Percentiles rank a stretch among this genome's conserved stretches.
Evolutionary conservation across 2,113 vertebrate genomes (phyloP).

Genomic region (Limnothrissa miodon): DNA sequence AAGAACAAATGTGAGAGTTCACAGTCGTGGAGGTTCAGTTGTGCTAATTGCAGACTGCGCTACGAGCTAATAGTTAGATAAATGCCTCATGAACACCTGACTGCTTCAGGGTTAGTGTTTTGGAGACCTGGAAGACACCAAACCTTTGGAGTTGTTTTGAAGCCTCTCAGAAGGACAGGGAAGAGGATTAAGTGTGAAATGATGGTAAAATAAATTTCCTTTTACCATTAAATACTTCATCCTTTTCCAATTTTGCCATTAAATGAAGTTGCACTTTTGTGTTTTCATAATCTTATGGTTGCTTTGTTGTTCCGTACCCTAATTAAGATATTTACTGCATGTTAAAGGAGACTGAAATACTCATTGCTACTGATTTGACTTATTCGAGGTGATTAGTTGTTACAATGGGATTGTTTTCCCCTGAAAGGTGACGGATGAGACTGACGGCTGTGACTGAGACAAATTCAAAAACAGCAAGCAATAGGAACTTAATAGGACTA

Average conservation of each 20-base stretch:
- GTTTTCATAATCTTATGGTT: slow-evolving; percentile 21
- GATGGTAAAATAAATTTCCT: slow-evolving; percentile 13
- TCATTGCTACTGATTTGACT: neutral
- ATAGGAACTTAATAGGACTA: slow-evolving; percentile 39
- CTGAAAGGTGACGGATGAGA: neutral
- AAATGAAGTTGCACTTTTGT: slow-evolving; percentile 29
- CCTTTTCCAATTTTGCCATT: slow-evolving; percentile 20
- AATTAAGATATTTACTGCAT: slow-evolving; percentile 15
- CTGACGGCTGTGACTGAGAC: neutral
- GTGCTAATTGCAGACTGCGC: neutral
- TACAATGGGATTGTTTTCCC: neutral
- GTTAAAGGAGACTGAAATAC: neutral
- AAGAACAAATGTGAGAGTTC: neutral
- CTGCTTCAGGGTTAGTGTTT: neutral
- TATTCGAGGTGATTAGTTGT: neutral
- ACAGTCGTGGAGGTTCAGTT: neutral
- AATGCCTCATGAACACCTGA: neutral
- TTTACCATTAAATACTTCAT: slow-evolving; percentile 13
- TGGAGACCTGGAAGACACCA: neutral
- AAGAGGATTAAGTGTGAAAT: slow-evolving; percentile 12
- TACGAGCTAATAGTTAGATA: slow-evolving; percentile 1
- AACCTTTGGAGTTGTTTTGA: slow-evolving; percentile 1
- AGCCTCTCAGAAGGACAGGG: neutral
- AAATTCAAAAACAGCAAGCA: slow-evolving; percentile 35
- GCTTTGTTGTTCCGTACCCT: slow-evolving; percentile 1